Base-by-base conservation (phyloP, 2,888 invertebrate species). In the Adelognathus sp. region DNA sequence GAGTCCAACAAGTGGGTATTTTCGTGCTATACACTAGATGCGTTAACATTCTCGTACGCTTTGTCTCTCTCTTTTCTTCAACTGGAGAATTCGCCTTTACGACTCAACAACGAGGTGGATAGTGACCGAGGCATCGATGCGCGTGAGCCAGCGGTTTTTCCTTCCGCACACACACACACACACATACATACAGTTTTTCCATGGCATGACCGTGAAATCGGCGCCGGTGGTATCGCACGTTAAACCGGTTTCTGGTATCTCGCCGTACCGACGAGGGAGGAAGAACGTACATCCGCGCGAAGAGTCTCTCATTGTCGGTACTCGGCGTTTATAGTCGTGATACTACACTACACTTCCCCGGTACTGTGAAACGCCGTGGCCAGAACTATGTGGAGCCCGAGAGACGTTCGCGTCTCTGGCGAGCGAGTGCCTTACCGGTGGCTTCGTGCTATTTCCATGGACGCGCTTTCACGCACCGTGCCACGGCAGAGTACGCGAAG, bases 191-290 rank as follows among this genome's bases (percentile, higher is more conserved):
- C n/a, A n/a, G n/a, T n/a, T 82, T 82, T 82, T 82, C 79, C 81
- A 66, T 58, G 44, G 75, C n/a, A 79, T 61, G 79, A 82, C 76
- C 82, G 81, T 82, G 80, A 82, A 82, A 82, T 82, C 79, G 67
- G 46, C 54, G 74, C 73, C 70, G 60, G 66, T 78, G 74, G 75
- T 73, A 79, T 70, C 74, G 75, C 70, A 54, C 64, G 29, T n/a
- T 72, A 76, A 82, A 82, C 82, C 79, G 82, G 82, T 82, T 82
- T 74, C 71, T 54, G n/a, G n/a, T 61, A 39, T 81, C 44, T 54
- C 39, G 60, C 63, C 52, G 61, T 50, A n/a, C n/a, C n/a, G n/a
- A n/a, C n/a, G n/a, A n/a, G 60, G 67, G 58, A 69, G 24, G 56
- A n/a, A n/a, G 27, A 21, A 54, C 39, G 71, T 39, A 39, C 24